Percentiles rank a stretch among this genome's conserved stretches.
These are phyloP conservation scores for Puffinus mauretanicus DNA, from an alignment of 2,113 vertebrate species.

Conservation along the genomic window DNA sequence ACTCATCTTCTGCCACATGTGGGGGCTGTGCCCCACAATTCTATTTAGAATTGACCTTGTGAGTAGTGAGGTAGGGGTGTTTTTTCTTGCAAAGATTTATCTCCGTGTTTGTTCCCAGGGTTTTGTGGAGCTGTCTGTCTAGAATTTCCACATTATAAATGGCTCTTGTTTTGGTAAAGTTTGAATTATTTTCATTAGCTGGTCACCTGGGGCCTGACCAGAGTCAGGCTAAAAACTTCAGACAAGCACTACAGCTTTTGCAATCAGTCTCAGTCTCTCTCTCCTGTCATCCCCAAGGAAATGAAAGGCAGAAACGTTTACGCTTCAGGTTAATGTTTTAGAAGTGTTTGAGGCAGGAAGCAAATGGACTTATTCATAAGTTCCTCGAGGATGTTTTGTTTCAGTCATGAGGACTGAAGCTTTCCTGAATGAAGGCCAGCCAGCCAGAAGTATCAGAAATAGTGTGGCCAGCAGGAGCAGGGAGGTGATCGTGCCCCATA, in stretches of 20 bases:
- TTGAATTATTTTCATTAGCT: slow-evolving; percentile 83
- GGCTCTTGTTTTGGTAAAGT: slow-evolving; percentile 77
- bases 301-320: slow-evolving; percentile 73
- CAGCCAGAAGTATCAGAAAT: neutral
- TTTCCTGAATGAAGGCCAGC: slow-evolving; percentile 11
- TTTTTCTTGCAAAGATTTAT: slow-evolving; percentile 63
- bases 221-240: slow-evolving; percentile 73
- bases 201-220: slow-evolving; percentile 76
- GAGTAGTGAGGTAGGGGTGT: neutral
- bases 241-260: slow-evolving; percentile 74
- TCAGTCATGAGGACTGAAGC: neutral
- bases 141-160: slow-evolving; percentile 78
- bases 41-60: slow-evolving; percentile 47
- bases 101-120: slow-evolving; percentile 67
- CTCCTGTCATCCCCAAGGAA: slow-evolving; percentile 71
- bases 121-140: slow-evolving; percentile 72
- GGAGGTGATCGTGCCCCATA: too few species aligned
- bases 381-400: slow-evolving; percentile 63
- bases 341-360: slow-evolving; percentile 64
- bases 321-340: slow-evolving; percentile 70
- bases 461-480: too few species aligned
- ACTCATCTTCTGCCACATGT: slow-evolving; percentile 25
- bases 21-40: neutral
- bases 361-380: slow-evolving; percentile 67
- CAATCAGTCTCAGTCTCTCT: slow-evolving; percentile 68